Evolutionary conservation across 37 sponge, comb jelly and placozoan genomes (phyloP), one percentile per base, ranked within the genome.

Genomic region (Tethya wilhelma): DNA sequence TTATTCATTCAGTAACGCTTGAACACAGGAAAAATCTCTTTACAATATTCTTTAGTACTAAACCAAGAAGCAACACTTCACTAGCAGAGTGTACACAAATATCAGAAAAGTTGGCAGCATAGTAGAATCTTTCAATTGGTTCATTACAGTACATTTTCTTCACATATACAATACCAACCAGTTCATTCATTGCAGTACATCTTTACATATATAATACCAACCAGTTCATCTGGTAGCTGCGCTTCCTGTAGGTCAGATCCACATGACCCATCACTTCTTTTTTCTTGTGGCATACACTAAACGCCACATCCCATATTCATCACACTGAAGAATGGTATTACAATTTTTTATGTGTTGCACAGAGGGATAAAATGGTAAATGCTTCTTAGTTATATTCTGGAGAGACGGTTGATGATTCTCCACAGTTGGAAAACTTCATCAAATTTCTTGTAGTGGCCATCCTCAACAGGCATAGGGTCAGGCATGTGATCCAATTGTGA

Each of bases 231-330:
- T 38, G 70, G 72, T 41, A 71, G 23, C 6, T 71, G 45, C 23
- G 46, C 42, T 26, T 71, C 72, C 44, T 71, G 72, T 26, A 71
- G 31, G 20, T 71, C 44, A 25, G 28, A 43, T 44, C 72, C 46
- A 71, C 72, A 71, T 22, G 72, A 41, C 72, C 23, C 33, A n/a
- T 66, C 8, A 34, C 36, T 66, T 66, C 36, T 33, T 2, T 34
- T 66, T 66, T 66, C 67, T 31, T 71, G 44, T 71, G n/a, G 46
- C 23, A 30, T 41, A 40, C 14, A 71, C 49, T 2, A 71, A 30
- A 44, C 72, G 72, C 72, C 72, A 71, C 72, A 71, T 71, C 17
- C 58, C 75, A 74, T 59, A 73, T 36, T 73, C 73, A 45, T 73
- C 73, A 73, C 56, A 73, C 38, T 56, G 26, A 14, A 74, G 37